These are phyloP conservation scores for Drosophila oshimai DNA, from an alignment of 1,140 invertebrate genomes.

Conservation along the genomic window DNA sequence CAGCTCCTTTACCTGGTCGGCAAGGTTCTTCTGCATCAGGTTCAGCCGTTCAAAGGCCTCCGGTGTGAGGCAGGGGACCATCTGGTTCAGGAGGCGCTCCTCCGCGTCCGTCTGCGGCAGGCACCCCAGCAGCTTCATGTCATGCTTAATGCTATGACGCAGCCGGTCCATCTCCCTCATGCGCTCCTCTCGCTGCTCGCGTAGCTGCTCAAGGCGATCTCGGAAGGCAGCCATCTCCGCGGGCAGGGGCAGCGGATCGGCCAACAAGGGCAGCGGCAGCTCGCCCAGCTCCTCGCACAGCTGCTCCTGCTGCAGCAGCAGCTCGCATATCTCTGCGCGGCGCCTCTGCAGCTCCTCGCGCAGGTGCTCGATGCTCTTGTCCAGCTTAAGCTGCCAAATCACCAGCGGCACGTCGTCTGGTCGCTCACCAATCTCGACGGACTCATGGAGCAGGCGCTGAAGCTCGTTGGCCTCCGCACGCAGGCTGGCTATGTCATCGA, in stretches of 20 bases:
- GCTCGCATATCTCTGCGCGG: slow-evolving; percentile 51
- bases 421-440: slow-evolving; percentile 30
- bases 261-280: slow-evolving; percentile 45
- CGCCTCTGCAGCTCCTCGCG: slow-evolving; percentile 42
- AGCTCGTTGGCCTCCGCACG: slow-evolving; percentile 43
- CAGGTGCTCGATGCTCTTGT: slow-evolving; percentile 54
- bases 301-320: slow-evolving; percentile 60
- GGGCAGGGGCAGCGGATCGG: slow-evolving; percentile 51
- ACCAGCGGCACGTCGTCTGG: slow-evolving; percentile 42
- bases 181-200: slow-evolving; percentile 22
- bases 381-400: slow-evolving; percentile 42
- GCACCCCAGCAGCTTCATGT: slow-evolving; percentile 46
- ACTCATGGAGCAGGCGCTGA: slow-evolving; percentile 38
- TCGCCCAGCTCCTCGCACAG: slow-evolving; percentile 63
- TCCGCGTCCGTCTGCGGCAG: slow-evolving; percentile 41
- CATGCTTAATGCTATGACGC: slow-evolving; percentile 48
- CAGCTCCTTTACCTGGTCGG: slow-evolving; percentile 69
- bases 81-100: slow-evolving; percentile 54
- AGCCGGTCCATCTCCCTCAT: slow-evolving; percentile 35
- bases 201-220: slow-evolving; percentile 29
- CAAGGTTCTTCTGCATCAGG: slow-evolving; percentile 23
- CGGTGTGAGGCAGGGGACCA: slow-evolving; percentile 53
- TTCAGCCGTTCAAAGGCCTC: slow-evolving; percentile 41
- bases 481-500: slow-evolving; percentile 32
- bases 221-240: slow-evolving; percentile 50